Conservation (phyloP, 2,113 vertebrate species). For the Microcebus lehilahytsara region DNA sequence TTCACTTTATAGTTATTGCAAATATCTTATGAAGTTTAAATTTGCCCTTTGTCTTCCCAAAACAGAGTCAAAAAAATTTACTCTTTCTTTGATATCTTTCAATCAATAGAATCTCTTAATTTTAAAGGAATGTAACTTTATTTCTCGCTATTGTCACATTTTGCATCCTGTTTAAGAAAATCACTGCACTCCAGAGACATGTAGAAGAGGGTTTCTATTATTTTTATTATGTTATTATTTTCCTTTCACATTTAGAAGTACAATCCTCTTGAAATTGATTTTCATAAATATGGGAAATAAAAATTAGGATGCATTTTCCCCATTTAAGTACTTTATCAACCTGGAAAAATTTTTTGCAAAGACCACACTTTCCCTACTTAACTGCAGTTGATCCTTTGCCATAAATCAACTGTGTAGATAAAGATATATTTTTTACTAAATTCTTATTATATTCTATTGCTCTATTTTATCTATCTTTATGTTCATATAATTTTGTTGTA, state of each 20-base stretch:
- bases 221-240: background rate
- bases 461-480: background rate
- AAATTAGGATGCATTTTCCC: background rate
- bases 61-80: too few species aligned
- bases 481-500: background rate
- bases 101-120: background rate
- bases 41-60: background rate
- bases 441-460: background rate
- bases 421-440: background rate
- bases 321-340: background rate
- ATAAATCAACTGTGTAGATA: background rate
- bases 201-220: background rate
- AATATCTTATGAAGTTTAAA: background rate
- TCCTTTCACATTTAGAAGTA: background rate
- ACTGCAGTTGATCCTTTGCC: background rate
- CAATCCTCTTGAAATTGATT: background rate
- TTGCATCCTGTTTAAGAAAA: background rate
- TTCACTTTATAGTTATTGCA: background rate
- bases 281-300: background rate
- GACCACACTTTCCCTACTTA: background rate
- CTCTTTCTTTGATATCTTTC: background rate
- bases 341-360: background rate
- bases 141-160: background rate
- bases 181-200: background rate
- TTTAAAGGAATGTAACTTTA: background rate